A percentile compares a stretch with the other conserved stretches of the same genome.
Conservation (phyloP, 2,888 invertebrate species). For the Cephalotes varians region DNA sequence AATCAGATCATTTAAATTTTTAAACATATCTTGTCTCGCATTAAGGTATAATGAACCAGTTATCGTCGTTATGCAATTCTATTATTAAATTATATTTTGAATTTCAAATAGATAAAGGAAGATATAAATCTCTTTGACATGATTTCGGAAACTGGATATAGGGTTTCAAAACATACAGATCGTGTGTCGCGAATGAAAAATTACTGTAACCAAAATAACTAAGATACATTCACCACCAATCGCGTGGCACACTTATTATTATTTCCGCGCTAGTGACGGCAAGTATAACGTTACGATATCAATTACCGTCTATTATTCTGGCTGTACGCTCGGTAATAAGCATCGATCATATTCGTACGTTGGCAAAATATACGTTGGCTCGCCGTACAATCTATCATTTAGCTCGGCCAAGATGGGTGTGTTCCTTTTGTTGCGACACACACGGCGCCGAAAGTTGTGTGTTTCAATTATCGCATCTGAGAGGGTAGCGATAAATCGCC, state of each 20-base stretch:
- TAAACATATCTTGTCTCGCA: not conserved
- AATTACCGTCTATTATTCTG: constrained; percentile 49
- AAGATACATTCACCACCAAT: constrained; percentile 26
- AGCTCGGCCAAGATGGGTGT: constrained; percentile 28
- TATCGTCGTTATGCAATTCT: not conserved
- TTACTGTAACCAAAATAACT: not conserved
- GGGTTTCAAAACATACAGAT: not conserved
- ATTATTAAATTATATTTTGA: not conserved
- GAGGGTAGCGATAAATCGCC: constrained; percentile 24
- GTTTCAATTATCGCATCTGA: constrained; percentile 54
- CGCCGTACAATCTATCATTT: constrained; percentile 53
- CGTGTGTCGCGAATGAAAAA: not conserved
- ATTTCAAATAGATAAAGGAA: not conserved
- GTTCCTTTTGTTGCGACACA: constrained; percentile 45
- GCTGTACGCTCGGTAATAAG: constrained; percentile 36
- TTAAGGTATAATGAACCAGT: not conserved
- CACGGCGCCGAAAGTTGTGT: constrained; percentile 41
- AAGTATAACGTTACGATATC: constrained; percentile 47
- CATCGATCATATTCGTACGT: constrained; percentile 52
- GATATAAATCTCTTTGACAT: not conserved
- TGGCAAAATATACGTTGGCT: constrained; percentile 45
- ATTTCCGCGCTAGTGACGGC: constrained; percentile 6
- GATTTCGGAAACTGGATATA: not conserved
- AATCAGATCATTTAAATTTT: not conserved
- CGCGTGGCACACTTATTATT: constrained; percentile 40